phyloP scores from a whole-genome alignment of 2,113 vertebrate genomes.

The Corythornis vintsioides region DNA sequence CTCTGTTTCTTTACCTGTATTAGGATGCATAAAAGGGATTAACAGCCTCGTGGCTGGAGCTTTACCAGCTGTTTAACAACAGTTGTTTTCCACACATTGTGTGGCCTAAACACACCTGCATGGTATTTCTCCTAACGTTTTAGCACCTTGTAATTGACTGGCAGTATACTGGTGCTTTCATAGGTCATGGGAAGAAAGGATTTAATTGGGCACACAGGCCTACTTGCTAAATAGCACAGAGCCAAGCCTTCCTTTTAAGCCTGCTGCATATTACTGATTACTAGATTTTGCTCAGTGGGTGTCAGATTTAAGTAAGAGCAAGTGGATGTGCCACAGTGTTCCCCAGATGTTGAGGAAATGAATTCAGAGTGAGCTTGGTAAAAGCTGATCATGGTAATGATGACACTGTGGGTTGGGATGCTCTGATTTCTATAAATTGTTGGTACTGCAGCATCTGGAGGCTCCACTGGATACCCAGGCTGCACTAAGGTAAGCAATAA shows the following conservation, averaged over 20 bases:
- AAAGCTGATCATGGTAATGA: background rate
- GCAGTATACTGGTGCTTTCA: background rate
- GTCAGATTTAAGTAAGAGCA: background rate
- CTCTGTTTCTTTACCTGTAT: background rate
- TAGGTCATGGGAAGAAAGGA: background rate
- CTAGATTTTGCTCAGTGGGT: background rate
- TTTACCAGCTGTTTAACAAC: conserved; percentile 2
- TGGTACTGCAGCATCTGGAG: background rate
- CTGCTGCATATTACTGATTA: background rate
- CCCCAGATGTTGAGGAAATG: background rate
- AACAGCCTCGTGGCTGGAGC: background rate
- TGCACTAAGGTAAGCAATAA: background rate
- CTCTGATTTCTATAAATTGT: conserved; percentile 14
- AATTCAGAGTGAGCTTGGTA: background rate
- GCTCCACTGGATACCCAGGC: background rate
- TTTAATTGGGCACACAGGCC: background rate
- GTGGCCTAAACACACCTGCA: background rate
- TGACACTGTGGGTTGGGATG: background rate
- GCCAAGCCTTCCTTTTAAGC: background rate
- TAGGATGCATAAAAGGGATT: background rate
- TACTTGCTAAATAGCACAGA: background rate
- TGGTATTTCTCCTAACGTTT: background rate
- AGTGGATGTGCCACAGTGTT: background rate
- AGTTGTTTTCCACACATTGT: background rate
- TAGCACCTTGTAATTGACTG: conserved; percentile 15